These are phyloP conservation scores for Coracopsis vasa DNA, from an alignment of 2,113 vertebrate genomes.

Conservation along the genomic window DNA sequence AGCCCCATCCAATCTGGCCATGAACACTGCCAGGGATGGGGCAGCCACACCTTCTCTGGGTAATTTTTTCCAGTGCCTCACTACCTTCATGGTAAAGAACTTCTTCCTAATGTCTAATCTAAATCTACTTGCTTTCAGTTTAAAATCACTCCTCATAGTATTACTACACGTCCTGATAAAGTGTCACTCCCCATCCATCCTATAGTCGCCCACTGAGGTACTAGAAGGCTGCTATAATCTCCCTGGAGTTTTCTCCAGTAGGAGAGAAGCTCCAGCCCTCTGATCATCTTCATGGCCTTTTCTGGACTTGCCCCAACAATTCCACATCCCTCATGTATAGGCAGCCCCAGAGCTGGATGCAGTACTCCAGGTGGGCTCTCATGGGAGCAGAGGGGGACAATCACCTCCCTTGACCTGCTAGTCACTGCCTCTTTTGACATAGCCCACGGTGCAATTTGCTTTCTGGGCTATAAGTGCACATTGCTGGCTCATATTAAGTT, in stretches of 20 bases:
- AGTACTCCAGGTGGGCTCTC: not conserved
- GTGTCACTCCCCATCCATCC: not conserved
- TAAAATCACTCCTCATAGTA: not conserved
- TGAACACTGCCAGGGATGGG: not conserved
- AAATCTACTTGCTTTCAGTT: not conserved
- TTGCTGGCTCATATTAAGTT: not conserved
- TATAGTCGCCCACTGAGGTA: not conserved
- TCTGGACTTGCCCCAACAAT: not conserved
- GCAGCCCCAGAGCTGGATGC: not conserved
- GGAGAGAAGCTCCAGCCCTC: not conserved
- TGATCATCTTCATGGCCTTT: not conserved
- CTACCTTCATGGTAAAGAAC: not conserved
- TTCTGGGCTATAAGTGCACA: not conserved
- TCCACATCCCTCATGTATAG: not conserved
- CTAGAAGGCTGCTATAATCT: rapidly evolving
- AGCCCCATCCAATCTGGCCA: not conserved
- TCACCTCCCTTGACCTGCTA: not conserved
- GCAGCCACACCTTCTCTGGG: not conserved
- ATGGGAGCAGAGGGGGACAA: not conserved
- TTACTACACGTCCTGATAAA: not conserved
- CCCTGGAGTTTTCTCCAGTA: not conserved
- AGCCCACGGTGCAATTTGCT: not conserved
- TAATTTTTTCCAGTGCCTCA: not conserved
- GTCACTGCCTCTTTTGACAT: not conserved
- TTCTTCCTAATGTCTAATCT: not conserved